Conservation (phyloP, 2,113 vertebrate species). For the Semnopithecus entellus region DNA sequence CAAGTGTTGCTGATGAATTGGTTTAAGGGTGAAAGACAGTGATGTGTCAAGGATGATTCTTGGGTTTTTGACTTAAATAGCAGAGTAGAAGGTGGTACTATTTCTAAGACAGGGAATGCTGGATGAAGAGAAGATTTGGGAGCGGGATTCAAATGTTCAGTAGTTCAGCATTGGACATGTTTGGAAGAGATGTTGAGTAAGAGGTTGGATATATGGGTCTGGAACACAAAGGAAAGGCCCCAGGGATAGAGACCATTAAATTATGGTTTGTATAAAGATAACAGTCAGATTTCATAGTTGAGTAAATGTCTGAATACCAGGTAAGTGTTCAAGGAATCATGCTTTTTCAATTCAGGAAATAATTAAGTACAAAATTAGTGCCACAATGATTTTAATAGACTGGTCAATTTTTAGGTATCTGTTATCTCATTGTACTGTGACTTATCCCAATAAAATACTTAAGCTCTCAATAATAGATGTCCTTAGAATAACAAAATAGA, state of each 20-base stretch:
- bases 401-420: not conserved
- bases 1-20: not conserved
- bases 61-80: constrained; percentile 5
- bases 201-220: not conserved
- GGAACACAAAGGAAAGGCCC: not conserved
- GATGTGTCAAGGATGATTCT: not conserved
- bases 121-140: not conserved
- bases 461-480: constrained; percentile 35
- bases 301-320: constrained; percentile 23
- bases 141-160: not conserved
- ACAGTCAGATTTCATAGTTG: not conserved
- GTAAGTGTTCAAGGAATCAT: not conserved
- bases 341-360: constrained; percentile 12
- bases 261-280: constrained; percentile 14
- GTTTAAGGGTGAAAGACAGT: not conserved
- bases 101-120: not conserved
- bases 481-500: constrained; percentile 14
- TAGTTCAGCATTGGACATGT: not conserved
- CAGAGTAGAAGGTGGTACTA: not conserved
- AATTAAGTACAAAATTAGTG: constrained; percentile 13
- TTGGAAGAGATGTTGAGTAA: not conserved
- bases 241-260: not conserved
- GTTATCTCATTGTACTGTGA: not conserved
- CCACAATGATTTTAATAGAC: not conserved
- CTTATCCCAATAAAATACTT: constrained; percentile 53